Evolutionary conservation across 2,888 invertebrate species (phyloP).

Genomic region (Kryphioiulus occultus): DNA sequence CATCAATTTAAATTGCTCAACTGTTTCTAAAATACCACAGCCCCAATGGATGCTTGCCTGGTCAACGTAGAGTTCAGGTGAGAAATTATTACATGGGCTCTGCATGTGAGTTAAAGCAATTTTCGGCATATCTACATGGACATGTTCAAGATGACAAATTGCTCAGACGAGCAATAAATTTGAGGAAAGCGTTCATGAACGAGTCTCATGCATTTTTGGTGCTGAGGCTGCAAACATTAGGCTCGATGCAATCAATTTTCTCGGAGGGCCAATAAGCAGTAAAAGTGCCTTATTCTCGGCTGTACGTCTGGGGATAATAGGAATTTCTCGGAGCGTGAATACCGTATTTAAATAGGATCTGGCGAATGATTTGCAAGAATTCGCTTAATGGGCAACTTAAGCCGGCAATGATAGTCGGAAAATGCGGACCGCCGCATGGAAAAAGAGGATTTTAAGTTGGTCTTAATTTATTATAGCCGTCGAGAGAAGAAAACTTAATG

Average conservation of each 20-base stretch:
- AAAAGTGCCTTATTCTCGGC: not conserved
- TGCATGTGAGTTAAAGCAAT: too few relatives aligned
- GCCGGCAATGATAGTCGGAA: not conserved
- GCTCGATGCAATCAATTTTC: not conserved
- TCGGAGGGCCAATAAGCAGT: not conserved
- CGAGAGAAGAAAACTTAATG: slow-evolving; percentile 5
- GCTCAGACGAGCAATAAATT: too few relatives aligned
- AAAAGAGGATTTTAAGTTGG: not conserved
- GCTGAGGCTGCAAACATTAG: not conserved
- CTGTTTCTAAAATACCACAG: too few relatives aligned
- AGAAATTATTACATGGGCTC: too few relatives aligned
- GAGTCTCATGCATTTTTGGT: not conserved
- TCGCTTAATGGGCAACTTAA: slow-evolving; percentile 5
- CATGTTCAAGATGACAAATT: too few relatives aligned
- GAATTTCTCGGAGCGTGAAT: not conserved
- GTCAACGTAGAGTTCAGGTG: too few relatives aligned
- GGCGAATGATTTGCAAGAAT: not conserved
- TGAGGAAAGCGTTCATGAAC: not conserved
- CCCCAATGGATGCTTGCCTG: too few relatives aligned
- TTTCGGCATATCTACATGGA: too few relatives aligned
- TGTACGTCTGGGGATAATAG: not conserved
- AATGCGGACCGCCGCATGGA: not conserved
- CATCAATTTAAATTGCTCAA: too few relatives aligned
- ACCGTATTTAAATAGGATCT: slow-evolving; percentile 5
- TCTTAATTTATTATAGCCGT: slow-evolving; percentile 5